These are phyloP conservation scores for Daubentonia madagascariensis DNA, from an alignment of 2,113 vertebrate species.

Conservation along the genomic window DNA sequence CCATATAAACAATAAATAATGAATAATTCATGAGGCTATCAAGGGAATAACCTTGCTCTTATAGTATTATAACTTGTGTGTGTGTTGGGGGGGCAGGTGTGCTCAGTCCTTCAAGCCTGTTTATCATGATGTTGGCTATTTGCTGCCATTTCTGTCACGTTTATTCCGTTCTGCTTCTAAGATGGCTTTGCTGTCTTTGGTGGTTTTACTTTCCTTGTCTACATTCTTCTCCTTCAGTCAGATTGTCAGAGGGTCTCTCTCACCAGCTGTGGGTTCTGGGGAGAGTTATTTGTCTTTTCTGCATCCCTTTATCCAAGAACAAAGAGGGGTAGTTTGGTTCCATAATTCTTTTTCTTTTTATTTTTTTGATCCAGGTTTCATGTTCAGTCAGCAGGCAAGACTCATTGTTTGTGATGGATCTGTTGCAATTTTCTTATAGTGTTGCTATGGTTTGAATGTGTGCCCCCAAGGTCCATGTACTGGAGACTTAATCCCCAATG, in stretches of 20 bases:
- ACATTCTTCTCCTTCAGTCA: rapidly evolving
- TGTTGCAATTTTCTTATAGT: background rate
- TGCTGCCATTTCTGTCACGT: background rate
- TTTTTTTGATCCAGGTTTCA: background rate
- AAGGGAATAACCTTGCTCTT: background rate
- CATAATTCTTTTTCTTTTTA: background rate
- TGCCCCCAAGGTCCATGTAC: background rate
- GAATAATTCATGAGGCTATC: background rate
- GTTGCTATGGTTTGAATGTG: background rate
- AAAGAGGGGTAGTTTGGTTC: background rate
- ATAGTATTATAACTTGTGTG: background rate
- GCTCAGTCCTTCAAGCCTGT: background rate
- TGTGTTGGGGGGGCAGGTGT: background rate
- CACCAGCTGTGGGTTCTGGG: background rate
- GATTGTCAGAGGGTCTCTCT: background rate
- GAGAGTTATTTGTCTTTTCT: background rate
- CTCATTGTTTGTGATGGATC: background rate
- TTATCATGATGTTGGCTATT: background rate
- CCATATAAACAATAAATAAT: no score
- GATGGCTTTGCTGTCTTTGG: background rate
- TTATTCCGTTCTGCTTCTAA: background rate
- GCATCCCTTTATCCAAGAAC: background rate
- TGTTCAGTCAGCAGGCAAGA: background rate
- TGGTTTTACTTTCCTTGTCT: background rate
- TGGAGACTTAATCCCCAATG: background rate